Base-by-base conservation (phyloP, 2,888 invertebrate species). In the Synanthedon vespiformis region DNA sequence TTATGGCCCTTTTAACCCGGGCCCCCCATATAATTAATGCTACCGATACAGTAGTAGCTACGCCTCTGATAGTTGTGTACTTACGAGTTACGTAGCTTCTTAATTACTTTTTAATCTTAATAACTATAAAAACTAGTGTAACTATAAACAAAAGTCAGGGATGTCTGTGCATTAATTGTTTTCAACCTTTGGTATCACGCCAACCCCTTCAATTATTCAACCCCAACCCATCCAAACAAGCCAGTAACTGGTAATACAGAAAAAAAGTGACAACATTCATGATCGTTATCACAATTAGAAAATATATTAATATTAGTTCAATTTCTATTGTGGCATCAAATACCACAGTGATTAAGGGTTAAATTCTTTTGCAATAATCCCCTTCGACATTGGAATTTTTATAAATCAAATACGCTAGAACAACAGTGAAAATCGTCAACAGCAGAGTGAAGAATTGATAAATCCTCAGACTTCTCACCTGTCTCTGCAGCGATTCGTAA, bases 361-460 rank as follows among this genome's bases (percentile, higher is more conserved):
- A 86, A 63, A 85, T 80, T 2, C 73, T 65, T 41, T 80, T 77
- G 64, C 82, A 84, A 16, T 78, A 82, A 4, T 68, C 67, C 0
- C 72, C 70, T 0, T 70, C 62, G 0, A 73, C 74, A n/a, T 60
- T 67, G 0, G 71, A 61, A 52, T 71, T 74, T 40, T 73, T 74
- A 53, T 81, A 84, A 4, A 85, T 59, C 1, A 86, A 52, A 49
- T 74, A 79, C 0, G 78, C 80, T 0, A 86, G 56, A 0, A 81
- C 51, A 0, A 82, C 76, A 0, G 79, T 73, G 0, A 78, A 55
- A 0, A 65, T 63, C 0, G 81, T 82, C 55, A 86, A 60, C 0
- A 77, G 49, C 2, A 86, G 58, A 0, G 81, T 81, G 0, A 84
- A 8, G 8, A 80, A 65, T 51, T 86, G 85, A 52, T 78, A 70